phyloP scores from a whole-genome alignment of 2,113 vertebrate genomes.

The Chionomys nivalis region DNA sequence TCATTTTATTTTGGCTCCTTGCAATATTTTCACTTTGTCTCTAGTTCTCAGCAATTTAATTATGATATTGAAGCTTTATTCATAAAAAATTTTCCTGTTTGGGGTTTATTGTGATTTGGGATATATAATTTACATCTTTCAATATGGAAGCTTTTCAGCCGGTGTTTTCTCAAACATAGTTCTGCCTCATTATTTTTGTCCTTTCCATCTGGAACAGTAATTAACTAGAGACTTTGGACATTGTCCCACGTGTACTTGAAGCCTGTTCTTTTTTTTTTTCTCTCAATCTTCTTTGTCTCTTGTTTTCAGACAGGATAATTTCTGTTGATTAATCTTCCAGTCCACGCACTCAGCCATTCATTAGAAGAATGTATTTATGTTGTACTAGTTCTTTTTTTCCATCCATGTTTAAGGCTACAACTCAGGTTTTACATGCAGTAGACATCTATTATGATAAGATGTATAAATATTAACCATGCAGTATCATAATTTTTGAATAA shows the following conservation, averaged over 20 bases:
- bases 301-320: slow-evolving; percentile 18
- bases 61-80: not conserved
- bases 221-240: slow-evolving; percentile 4
- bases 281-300: not conserved
- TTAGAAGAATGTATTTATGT: not conserved
- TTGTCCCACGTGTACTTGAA: not conserved
- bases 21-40: slow-evolving; percentile 15
- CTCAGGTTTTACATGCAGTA: not conserved
- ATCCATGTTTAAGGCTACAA: not conserved
- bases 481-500: not conserved
- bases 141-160: not conserved
- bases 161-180: slow-evolving; percentile 31
- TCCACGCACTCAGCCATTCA: not conserved
- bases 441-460: not conserved
- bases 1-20: slow-evolving; percentile 16
- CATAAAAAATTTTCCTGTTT: slow-evolving; percentile 25
- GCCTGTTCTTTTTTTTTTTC: not conserved
- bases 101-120: not conserved
- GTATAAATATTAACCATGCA: not conserved
- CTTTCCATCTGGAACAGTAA: not conserved
- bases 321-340: slow-evolving; percentile 6
- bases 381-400: not conserved
- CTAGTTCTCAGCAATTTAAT: slow-evolving; percentile 32
- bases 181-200: not conserved
- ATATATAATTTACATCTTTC: not conserved